These are phyloP conservation scores for Drosophila yakuba DNA, from an alignment of 1,140 invertebrate species.

Conservation along the genomic window DNA sequence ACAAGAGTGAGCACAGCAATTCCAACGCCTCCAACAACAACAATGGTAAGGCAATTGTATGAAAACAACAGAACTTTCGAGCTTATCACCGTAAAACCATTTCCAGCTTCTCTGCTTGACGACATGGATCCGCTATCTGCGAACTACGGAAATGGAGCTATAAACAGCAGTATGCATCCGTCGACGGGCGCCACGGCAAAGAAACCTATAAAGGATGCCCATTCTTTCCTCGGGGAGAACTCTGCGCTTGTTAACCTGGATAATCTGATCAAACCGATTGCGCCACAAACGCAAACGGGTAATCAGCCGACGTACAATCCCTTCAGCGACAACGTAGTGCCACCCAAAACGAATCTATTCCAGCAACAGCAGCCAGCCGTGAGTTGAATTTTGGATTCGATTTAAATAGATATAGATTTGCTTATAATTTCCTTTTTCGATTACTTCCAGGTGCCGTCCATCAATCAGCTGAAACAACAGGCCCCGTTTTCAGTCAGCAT, in stretches of 20 bases:
- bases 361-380: slow-evolving; percentile 85
- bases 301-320: slow-evolving; percentile 81
- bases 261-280: slow-evolving; percentile 92
- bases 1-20: slow-evolving; percentile 84
- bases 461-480: slow-evolving; percentile 86
- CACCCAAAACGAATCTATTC: slow-evolving; percentile 85
- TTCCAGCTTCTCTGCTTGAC: slow-evolving; percentile 76
- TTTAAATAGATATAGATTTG: not conserved
- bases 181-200: slow-evolving; percentile 79
- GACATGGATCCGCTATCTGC: slow-evolving; percentile 81
- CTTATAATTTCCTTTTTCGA: not conserved
- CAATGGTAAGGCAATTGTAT: slow-evolving; percentile 66
- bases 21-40: slow-evolving; percentile 81
- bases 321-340: slow-evolving; percentile 82
- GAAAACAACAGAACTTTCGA: not conserved
- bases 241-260: slow-evolving; percentile 97
- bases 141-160: slow-evolving; percentile 63
- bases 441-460: slow-evolving; percentile 84
- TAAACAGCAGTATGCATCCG: slow-evolving; percentile 52
- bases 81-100: not conserved
- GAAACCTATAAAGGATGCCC: slow-evolving; percentile 92
- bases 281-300: slow-evolving; percentile 65
- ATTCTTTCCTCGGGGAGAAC: slow-evolving; percentile 97
- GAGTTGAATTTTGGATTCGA: slow-evolving; percentile 13
- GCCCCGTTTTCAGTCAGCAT: slow-evolving; percentile 84